Evolutionary conservation across 2,888 invertebrate species (phyloP).

Genomic region (Gastracanthus pulcherrimus): DNA sequence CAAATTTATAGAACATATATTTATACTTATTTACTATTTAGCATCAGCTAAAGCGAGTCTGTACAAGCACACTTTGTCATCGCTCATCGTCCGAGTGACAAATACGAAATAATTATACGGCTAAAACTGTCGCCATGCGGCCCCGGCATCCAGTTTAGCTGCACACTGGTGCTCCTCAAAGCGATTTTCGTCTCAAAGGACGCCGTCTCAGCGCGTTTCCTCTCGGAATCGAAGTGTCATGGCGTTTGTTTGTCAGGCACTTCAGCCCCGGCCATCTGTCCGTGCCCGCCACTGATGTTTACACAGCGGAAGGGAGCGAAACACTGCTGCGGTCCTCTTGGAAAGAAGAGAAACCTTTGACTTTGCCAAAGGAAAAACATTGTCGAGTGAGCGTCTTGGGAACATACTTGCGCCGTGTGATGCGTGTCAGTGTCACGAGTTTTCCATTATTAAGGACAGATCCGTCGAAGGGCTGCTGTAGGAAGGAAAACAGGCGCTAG

Average conservation of each 20-base stretch:
- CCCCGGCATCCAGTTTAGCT: background rate
- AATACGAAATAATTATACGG: background rate
- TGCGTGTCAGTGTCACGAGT: conserved; percentile 46
- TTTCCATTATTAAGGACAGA: conserved; percentile 39
- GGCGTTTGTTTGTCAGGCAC: conserved; percentile 66
- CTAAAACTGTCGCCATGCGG: background rate
- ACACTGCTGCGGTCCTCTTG: too few relatives aligned
- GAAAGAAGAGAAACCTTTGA: conserved; percentile 45
- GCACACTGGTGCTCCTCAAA: background rate
- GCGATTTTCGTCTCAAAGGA: conserved; percentile 41
- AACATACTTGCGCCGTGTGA: conserved; percentile 46
- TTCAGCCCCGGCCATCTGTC: conserved; percentile 62
- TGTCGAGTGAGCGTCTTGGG: conserved; percentile 24
- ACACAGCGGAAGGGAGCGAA: conserved; percentile 18
- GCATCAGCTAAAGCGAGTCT: too few relatives aligned
- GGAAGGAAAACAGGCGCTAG: background rate
- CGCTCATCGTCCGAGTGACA: background rate
- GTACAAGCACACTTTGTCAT: too few relatives aligned
- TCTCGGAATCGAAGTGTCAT: conserved; percentile 42
- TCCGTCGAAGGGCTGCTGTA: conserved; percentile 5
- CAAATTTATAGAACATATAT: too few relatives aligned
- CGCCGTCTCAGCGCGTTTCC: conserved; percentile 32
- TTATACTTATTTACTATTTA: too few relatives aligned
- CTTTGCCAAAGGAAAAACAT: conserved; percentile 45
- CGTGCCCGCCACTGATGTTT: conserved; percentile 51